Percentiles rank a stretch among this genome's conserved stretches.
phyloP scores from a whole-genome alignment of 2,888 invertebrate species.

The Hydraecia micacea region DNA sequence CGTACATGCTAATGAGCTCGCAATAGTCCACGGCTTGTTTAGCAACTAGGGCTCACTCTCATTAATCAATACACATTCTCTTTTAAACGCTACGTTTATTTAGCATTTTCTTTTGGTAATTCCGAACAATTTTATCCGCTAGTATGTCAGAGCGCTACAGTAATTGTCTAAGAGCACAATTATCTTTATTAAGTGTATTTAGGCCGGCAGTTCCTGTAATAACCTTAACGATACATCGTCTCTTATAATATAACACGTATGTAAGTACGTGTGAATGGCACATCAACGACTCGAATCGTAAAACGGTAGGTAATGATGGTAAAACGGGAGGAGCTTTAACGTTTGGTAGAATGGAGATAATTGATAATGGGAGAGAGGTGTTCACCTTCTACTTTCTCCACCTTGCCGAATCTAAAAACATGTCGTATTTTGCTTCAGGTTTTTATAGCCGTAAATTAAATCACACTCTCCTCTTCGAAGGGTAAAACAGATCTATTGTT shows the following conservation, averaged over 20 bases:
- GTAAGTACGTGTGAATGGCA: conserved; percentile 61
- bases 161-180: conserved; percentile 73
- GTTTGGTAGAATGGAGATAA: conserved; percentile 38
- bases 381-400: neutral
- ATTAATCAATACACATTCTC: conserved; percentile 82
- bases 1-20: conserved; percentile 77
- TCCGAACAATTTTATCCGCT: conserved; percentile 69
- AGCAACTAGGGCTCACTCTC: conserved; percentile 80
- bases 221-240: conserved; percentile 61
- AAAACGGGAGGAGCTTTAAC: conserved; percentile 27
- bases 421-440: neutral
- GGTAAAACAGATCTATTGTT: conserved; percentile 6
- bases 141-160: conserved; percentile 59
- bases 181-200: conserved; percentile 72
- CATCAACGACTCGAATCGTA: conserved; percentile 51
- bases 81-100: conserved; percentile 63
- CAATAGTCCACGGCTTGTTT: conserved; percentile 82
- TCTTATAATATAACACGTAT: conserved; percentile 42
- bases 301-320: conserved; percentile 30
- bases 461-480: neutral
- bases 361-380: conserved; percentile 34
- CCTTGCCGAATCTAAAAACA: conserved; percentile 1
- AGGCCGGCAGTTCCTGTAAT: conserved; percentile 69
- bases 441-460: neutral
- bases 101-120: conserved; percentile 63